These are phyloP conservation scores for Cryptotis parvus DNA, from an alignment of 2,113 vertebrate genomes.

Conservation along the genomic window DNA sequence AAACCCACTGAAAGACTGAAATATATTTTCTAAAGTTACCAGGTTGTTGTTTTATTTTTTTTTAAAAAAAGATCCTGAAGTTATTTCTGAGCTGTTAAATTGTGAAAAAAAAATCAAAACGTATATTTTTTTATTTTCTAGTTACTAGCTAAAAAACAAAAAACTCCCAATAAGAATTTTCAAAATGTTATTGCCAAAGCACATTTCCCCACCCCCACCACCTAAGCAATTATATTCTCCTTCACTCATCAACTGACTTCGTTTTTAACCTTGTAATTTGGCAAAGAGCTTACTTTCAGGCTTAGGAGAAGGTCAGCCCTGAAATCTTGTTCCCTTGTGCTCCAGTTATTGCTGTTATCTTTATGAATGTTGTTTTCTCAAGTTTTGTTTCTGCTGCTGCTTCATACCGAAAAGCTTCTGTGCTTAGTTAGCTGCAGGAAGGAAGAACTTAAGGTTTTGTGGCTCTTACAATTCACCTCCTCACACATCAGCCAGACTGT, in stretches of 20 bases:
- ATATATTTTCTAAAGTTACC: not conserved
- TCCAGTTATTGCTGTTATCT: not conserved
- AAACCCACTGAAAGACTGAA: not conserved
- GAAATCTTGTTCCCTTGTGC: not conserved
- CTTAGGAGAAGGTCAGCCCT: constrained; percentile 9
- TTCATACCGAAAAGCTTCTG: not conserved
- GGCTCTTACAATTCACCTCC: too few relatives aligned
- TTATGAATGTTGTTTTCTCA: not conserved
- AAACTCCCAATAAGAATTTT: not conserved
- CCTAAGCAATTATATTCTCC: not conserved
- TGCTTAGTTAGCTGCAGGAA: not conserved
- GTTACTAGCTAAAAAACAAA: constrained; percentile 27
- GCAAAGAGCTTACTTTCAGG: not conserved
- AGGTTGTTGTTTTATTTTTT: not conserved
- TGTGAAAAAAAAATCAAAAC: not conserved
- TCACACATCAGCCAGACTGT: too few relatives aligned
- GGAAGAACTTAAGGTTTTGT: too few relatives aligned
- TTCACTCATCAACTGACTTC: not conserved
- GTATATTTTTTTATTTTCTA: not conserved
- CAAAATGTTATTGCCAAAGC: not conserved
- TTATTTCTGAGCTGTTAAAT: constrained; percentile 29
- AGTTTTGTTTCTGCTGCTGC: not conserved
- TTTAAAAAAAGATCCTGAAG: not conserved
- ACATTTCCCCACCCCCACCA: not conserved
- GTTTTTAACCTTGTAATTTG: constrained; percentile 40